phyloP scores from a whole-genome alignment of 2,797 vertebrate genomes.

The Eremophila alpestris region DNA sequence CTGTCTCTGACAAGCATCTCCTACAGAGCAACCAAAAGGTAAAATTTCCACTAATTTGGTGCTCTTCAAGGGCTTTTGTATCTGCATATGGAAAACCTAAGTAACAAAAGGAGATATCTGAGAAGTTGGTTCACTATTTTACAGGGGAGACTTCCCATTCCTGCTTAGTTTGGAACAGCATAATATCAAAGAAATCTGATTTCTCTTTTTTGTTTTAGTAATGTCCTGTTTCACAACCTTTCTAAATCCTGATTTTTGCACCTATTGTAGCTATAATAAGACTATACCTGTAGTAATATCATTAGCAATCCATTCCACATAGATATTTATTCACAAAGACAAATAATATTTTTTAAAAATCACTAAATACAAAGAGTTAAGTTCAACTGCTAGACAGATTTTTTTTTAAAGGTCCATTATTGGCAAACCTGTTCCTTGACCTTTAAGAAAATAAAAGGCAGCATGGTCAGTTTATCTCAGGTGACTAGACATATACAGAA shows the following conservation, averaged over 20 bases:
- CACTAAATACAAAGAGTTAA: not conserved
- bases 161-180: not conserved
- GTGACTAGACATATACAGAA: not conserved
- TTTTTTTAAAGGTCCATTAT: not conserved
- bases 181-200: not conserved
- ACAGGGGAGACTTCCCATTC: not conserved
- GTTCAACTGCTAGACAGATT: not conserved
- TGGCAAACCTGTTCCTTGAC: not conserved
- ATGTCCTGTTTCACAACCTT: not conserved
- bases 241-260: not conserved
- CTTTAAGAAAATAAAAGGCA: not conserved
- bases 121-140: not conserved
- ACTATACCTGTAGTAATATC: not conserved
- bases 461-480: not conserved
- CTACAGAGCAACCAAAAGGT: not conserved
- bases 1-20: not conserved
- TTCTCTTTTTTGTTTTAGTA: not conserved
- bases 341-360: not conserved
- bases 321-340: not conserved
- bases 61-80: not conserved
- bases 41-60: not conserved
- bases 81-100: not conserved
- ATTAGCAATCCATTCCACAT: not conserved
- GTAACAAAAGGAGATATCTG: not conserved
- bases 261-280: not conserved